Evolutionary conservation across 2,113 vertebrate species (phyloP).

Genomic region (Cyanoliseus patagonus): DNA sequence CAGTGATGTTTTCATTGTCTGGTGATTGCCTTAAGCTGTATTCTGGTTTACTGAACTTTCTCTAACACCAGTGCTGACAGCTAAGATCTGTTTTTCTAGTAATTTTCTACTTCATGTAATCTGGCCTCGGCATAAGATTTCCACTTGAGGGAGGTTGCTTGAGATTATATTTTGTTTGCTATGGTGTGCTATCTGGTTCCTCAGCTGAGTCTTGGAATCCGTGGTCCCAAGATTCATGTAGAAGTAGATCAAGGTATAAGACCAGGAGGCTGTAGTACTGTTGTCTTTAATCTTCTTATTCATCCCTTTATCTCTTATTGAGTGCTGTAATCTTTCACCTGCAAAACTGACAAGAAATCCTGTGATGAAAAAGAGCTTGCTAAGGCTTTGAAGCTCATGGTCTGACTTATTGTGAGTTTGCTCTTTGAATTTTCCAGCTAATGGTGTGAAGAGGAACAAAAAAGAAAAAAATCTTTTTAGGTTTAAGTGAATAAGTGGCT

Average conservation of each 20-base stretch:
- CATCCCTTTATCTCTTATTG: not conserved
- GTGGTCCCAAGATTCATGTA: not conserved
- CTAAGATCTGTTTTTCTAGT: not conserved
- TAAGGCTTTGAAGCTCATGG: not conserved
- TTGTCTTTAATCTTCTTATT: slow-evolving; percentile 13
- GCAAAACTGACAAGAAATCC: not conserved
- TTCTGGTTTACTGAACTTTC: not conserved
- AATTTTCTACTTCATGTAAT: not conserved
- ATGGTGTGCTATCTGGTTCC: not conserved
- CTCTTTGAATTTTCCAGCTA: slow-evolving; percentile 24
- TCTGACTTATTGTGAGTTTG: not conserved
- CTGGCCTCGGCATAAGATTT: not conserved
- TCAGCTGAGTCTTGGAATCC: not conserved
- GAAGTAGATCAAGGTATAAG: not conserved
- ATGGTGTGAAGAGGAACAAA: not conserved
- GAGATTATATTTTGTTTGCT: not conserved
- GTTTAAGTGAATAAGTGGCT: not conserved
- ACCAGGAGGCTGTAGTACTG: not conserved
- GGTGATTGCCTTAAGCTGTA: not conserved
- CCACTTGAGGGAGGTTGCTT: not conserved
- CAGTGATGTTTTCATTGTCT: not conserved
- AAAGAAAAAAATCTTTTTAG: not conserved
- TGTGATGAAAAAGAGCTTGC: not conserved
- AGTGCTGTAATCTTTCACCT: slow-evolving; percentile 7
- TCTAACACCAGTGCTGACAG: not conserved